Percentiles rank a stretch among this genome's conserved stretches.
phyloP scores from a whole-genome alignment of 2,888 invertebrate species.

The Lithophane socia region DNA sequence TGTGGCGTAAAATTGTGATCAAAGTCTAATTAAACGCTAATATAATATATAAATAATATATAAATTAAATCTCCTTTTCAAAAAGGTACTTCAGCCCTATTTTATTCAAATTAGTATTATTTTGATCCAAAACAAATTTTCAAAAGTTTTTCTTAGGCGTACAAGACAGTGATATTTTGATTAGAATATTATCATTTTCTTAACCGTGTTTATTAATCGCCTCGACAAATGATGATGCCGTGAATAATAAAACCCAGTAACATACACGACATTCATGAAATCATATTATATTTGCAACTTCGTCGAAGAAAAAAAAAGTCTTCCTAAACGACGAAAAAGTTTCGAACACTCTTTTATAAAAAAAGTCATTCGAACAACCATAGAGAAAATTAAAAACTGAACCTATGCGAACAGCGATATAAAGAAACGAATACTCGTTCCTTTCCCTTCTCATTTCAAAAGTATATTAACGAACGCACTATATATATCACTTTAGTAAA shows the following conservation, averaged over 20 bases:
- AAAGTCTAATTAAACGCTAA: background rate
- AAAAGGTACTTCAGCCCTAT: no score
- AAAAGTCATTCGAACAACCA: background rate
- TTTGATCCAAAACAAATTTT: background rate
- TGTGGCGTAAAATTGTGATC: background rate
- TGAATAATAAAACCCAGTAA: background rate
- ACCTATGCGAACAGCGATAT: no score
- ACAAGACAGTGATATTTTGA: background rate
- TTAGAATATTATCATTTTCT: background rate
- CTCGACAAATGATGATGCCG: background rate
- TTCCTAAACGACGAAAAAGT: constrained; percentile 19
- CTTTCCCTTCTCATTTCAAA: constrained; percentile 40
- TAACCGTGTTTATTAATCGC: no score
- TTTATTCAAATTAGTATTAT: background rate
- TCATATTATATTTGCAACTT: background rate
- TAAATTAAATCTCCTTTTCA: background rate
- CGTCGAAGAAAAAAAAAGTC: background rate
- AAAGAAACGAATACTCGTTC: no score
- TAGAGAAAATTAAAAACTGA: constrained; percentile 27
- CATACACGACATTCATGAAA: constrained; percentile 1
- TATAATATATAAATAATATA: no score
- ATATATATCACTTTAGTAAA: constrained; percentile 46
- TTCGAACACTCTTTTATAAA: constrained; percentile 3
- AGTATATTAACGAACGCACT: constrained; percentile 32
- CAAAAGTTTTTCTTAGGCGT: fast-evolving